A percentile compares a stretch with the other conserved stretches of the same genome.
phyloP scores from a whole-genome alignment of 2,888 invertebrate species.

The Carterocephalus palaemon region DNA sequence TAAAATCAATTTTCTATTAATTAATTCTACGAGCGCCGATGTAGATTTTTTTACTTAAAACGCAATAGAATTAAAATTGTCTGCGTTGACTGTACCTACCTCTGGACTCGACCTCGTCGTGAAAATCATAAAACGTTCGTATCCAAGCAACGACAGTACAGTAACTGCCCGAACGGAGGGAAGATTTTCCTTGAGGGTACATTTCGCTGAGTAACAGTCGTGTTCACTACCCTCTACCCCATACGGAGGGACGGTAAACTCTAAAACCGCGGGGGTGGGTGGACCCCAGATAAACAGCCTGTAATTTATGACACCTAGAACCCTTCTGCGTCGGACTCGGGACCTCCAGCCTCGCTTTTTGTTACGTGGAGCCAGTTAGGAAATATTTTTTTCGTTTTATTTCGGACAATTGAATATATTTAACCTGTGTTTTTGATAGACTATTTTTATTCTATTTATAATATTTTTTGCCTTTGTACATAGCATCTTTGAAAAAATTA shows the following conservation, averaged over 20 bases:
- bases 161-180: conserved; percentile 38
- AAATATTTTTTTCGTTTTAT: conserved; percentile 2
- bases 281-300: conserved; percentile 67
- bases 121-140: conserved; percentile 6
- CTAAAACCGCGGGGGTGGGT: conserved; percentile 70
- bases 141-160: conserved; percentile 19
- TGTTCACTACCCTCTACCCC: conserved; percentile 46
- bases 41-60: too few relatives aligned
- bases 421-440: too few relatives aligned
- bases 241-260: conserved; percentile 70
- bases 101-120: too few relatives aligned
- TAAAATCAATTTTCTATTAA: too few relatives aligned
- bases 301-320: conserved; percentile 74
- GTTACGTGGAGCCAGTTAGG: neutral
- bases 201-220: conserved; percentile 62
- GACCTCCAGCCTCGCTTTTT: conserved; percentile 30
- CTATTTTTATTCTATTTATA: too few relatives aligned
- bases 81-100: too few relatives aligned
- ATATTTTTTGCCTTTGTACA: too few relatives aligned
- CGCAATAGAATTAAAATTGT: too few relatives aligned
- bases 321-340: conserved; percentile 48
- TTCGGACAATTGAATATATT: too few relatives aligned
- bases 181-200: conserved; percentile 47
- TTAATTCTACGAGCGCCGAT: too few relatives aligned
- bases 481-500: too few relatives aligned